A percentile compares a stretch with the other conserved stretches of the same genome.
Evolutionary conservation across 1,140 invertebrate genomes (phyloP).

Genomic region (Mizuhopecten yessoensis): DNA sequence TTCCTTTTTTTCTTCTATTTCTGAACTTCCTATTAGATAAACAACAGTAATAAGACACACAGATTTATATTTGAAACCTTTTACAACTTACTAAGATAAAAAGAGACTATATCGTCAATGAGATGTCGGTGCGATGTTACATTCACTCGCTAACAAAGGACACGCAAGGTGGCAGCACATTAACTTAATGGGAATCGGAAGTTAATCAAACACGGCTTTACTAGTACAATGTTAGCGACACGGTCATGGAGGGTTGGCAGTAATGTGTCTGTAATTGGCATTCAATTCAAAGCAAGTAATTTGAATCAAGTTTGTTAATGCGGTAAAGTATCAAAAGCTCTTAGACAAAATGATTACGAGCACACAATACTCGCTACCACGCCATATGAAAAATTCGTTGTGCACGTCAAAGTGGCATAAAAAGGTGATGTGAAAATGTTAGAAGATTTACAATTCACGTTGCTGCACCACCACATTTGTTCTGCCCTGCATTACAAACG

Average conservation of each 20-base stretch:
- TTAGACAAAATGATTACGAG: too few species aligned
- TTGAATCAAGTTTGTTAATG: not conserved
- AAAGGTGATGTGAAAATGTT: too few species aligned
- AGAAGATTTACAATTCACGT: too few species aligned
- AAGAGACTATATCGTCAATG: not conserved
- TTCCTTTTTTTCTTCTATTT: too few species aligned
- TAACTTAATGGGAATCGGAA: not conserved
- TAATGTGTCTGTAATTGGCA: not conserved
- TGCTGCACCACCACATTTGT: too few species aligned
- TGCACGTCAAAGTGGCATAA: too few species aligned
- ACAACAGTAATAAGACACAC: not conserved
- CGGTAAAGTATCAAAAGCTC: not conserved
- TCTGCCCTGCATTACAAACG: too few species aligned
- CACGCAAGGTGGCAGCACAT: not conserved
- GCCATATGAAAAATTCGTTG: too few species aligned
- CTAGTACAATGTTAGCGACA: not conserved
- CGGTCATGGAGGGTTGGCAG: not conserved
- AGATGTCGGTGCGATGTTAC: not conserved
- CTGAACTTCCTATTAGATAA: not conserved
- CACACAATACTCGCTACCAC: too few species aligned
- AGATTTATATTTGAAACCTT: not conserved
- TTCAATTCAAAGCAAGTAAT: not conserved
- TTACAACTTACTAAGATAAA: not conserved
- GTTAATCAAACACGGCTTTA: not conserved
- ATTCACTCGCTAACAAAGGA: not conserved